Evolutionary conservation across 2,113 vertebrate species (phyloP).

Genomic region (Gobiocypris rarus): DNA sequence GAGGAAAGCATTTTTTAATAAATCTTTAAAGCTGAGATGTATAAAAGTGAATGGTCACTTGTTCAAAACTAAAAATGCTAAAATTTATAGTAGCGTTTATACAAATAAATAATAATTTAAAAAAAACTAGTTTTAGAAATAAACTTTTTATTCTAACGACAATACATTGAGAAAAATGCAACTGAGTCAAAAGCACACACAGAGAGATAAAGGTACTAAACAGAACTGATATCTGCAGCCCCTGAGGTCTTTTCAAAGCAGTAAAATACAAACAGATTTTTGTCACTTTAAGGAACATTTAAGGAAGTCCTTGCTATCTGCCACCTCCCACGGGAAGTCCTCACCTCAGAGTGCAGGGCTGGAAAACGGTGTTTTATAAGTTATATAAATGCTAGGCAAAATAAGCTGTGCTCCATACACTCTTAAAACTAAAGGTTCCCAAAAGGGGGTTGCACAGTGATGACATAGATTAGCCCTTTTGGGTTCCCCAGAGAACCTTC

Average conservation of each 20-base stretch:
- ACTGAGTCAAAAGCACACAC: constrained; percentile 29
- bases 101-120: background rate
- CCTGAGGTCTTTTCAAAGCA: constrained; percentile 37
- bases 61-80: background rate
- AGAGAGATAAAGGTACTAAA: constrained; percentile 6
- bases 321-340: constrained; percentile 27
- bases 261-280: background rate
- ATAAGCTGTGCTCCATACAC: background rate
- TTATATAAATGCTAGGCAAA: background rate
- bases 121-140: constrained; percentile 35
- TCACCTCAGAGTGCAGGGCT: constrained; percentile 10
- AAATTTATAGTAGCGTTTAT: background rate
- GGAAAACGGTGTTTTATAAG: background rate
- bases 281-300: background rate
- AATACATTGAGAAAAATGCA: background rate
- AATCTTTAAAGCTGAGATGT: constrained; percentile 2
- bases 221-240: constrained; percentile 26
- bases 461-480: too few species aligned
- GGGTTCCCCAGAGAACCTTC: too few species aligned
- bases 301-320: constrained; percentile 34
- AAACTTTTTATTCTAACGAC: constrained; percentile 41
- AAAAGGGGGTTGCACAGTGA: too few species aligned
- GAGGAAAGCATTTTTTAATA: constrained; percentile 29
- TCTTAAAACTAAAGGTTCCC: too few species aligned
- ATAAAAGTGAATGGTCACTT: background rate